Evolutionary conservation across 2,113 vertebrate species (phyloP).

Genomic region (Miniopterus natalensis): DNA sequence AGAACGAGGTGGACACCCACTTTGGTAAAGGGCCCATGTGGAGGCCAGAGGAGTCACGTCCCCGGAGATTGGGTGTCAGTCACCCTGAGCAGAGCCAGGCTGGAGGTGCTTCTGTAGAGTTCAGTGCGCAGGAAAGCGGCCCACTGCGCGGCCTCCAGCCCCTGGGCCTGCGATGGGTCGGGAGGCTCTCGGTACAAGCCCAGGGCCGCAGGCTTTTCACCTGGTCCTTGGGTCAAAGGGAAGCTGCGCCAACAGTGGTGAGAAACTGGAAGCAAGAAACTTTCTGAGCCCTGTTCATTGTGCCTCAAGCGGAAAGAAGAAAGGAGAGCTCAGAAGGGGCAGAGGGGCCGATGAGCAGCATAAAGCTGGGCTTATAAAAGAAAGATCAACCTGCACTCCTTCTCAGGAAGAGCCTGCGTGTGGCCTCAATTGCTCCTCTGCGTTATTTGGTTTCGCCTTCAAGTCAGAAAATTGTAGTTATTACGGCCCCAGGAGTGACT

Average conservation of each 20-base stretch:
- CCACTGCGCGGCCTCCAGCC: rapidly evolving
- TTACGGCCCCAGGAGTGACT: slow-evolving; percentile 54
- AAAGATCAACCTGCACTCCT: slow-evolving; percentile 42
- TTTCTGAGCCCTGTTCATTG: not conserved
- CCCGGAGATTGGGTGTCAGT: not conserved
- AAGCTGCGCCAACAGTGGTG: rapidly evolving
- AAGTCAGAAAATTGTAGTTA: slow-evolving; percentile 74
- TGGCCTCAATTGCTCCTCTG: slow-evolving; percentile 38
- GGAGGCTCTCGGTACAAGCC: too few species aligned
- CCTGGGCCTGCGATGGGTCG: not conserved
- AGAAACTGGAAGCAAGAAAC: not conserved
- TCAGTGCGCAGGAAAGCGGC: rapidly evolving
- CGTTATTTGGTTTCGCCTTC: slow-evolving; percentile 65
- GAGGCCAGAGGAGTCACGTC: not conserved
- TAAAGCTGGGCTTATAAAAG: slow-evolving; percentile 49
- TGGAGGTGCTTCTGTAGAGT: not conserved
- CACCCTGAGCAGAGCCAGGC: rapidly evolving
- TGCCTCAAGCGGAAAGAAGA: not conserved
- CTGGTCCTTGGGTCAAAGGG: rapidly evolving
- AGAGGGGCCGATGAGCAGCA: not conserved
- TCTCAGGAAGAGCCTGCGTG: not conserved
- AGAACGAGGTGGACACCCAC: not conserved
- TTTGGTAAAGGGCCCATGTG: not conserved
- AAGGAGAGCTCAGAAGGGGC: not conserved
- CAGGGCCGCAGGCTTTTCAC: rapidly evolving